A percentile compares a stretch with the other conserved stretches of the same genome.
Conservation (phyloP, 2,888 invertebrate species). For the Leucoma salicis region DNA sequence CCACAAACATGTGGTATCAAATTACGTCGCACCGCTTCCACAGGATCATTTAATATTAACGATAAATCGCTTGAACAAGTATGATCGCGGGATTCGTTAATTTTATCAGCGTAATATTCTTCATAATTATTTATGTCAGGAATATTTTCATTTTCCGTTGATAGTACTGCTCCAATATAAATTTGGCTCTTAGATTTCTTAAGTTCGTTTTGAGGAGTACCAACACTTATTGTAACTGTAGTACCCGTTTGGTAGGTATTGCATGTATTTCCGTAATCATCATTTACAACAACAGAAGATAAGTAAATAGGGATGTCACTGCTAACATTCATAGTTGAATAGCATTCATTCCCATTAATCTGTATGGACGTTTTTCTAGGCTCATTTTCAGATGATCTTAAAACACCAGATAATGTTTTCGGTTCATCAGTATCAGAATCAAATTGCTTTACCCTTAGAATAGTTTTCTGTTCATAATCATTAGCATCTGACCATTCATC, state of each 20-base stretch:
- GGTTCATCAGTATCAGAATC: constrained; percentile 73
- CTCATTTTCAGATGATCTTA: constrained; percentile 58
- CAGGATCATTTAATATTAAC: constrained; percentile 85
- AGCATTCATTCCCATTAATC: constrained; percentile 88
- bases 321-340: constrained; percentile 88
- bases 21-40: constrained; percentile 88
- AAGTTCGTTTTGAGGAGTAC: constrained; percentile 71
- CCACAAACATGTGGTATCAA: constrained; percentile 90
- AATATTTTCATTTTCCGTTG: constrained; percentile 45
- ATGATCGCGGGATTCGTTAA: constrained; percentile 32
- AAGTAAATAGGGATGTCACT: constrained; percentile 87
- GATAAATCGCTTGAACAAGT: constrained; percentile 63
- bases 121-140: constrained; percentile 65
- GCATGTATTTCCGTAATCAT: constrained; percentile 70
- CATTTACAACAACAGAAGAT: constrained; percentile 87
- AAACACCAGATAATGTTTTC: constrained; percentile 41
- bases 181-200: constrained; percentile 77
- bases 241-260: constrained; percentile 79
- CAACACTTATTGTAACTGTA: constrained; percentile 84
- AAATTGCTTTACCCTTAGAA: constrained; percentile 69
- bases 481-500: constrained; percentile 78
- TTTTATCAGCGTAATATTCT: constrained; percentile 61
- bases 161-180: constrained; percentile 70
- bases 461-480: constrained; percentile 72
- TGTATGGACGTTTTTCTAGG: constrained; percentile 86